Evolutionary conservation across 1,140 invertebrate species (phyloP), one percentile per base, ranked within the genome.

Genomic region (Sinonovacula constricta): DNA sequence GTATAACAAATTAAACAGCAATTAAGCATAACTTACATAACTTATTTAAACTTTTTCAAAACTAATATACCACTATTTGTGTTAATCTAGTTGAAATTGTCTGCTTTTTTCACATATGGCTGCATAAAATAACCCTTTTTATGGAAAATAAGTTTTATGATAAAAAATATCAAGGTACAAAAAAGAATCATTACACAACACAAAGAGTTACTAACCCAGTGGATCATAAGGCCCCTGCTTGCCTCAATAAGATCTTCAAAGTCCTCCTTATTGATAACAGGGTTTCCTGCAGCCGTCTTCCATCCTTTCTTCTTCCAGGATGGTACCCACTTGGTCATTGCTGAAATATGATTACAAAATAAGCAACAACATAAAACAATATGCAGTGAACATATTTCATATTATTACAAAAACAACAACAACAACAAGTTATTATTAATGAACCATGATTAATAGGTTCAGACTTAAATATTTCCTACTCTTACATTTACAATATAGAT

Each of bases 221-320:
- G 92, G 30, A 96, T 92, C 76, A 94, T 90, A 4, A 97, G 92
- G 0, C 92, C 86, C 49, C 94, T 81, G 30, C 93, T 91, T 18
- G 93, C 92, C 67, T 92, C 84, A 85, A 97, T 95, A 80, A 99
- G 92, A 81, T 94, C 93, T 77, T 95, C 92, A 70, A 99, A 94
- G 88, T 98, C 96, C 15, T 92, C 92, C 87, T 95, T 95, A 91
- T 98, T 98, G 87, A 95, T 95, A 0, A 99, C 97, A 45, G 93
- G 92, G 28, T 93, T 92, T 4, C 95, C 95, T 71, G 89, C 91
- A 10, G 92, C 81, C 12, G 94, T 92, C 88, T 93, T 94, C 97
- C 97, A 99, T 26, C 93, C 93, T 83, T 95, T 97, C 78, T 85
- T 91, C 90, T 97, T 97, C 98, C 98, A 99, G 39, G 92, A 94